These are phyloP conservation scores for Carpatolechia fugitivella DNA, from an alignment of 2,888 invertebrate species.

Conservation along the genomic window DNA sequence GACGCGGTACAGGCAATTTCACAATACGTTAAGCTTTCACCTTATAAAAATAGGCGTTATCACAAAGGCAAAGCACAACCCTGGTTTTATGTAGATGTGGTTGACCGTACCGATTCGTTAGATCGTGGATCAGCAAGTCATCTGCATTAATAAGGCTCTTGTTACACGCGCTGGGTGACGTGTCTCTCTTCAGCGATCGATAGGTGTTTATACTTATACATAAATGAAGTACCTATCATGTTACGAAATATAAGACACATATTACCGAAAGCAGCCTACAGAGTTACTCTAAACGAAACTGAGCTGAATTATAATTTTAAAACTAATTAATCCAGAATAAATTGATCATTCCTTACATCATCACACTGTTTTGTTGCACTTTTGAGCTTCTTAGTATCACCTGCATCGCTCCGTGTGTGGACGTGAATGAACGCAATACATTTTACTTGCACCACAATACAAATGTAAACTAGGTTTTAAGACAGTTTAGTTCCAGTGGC, in stretches of 20 bases:
- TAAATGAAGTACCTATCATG: too few species aligned
- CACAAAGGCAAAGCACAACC: too few species aligned
- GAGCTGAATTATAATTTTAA: too few species aligned
- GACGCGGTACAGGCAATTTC: background rate
- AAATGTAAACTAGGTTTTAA: slow-evolving; percentile 4
- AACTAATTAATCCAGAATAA: too few species aligned
- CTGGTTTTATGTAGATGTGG: background rate
- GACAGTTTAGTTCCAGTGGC: slow-evolving; percentile 45
- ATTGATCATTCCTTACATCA: too few species aligned
- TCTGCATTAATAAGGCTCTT: slow-evolving; percentile 3
- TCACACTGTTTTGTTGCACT: background rate
- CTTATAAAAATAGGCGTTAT: too few species aligned
- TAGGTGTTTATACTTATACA: too few species aligned
- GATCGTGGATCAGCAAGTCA: background rate
- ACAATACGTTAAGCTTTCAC: too few species aligned
- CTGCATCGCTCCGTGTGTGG: background rate
- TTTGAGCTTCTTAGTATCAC: background rate
- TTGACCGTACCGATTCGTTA: background rate
- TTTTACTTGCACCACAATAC: background rate
- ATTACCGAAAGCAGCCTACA: too few species aligned
- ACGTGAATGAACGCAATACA: too few species aligned
- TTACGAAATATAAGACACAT: too few species aligned
- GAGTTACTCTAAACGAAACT: too few species aligned
- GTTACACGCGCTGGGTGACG: slow-evolving; percentile 27
- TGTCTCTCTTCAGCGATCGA: background rate